phyloP scores from a whole-genome alignment of 2,888 invertebrate genomes.

The Chloroclysta siterata region DNA sequence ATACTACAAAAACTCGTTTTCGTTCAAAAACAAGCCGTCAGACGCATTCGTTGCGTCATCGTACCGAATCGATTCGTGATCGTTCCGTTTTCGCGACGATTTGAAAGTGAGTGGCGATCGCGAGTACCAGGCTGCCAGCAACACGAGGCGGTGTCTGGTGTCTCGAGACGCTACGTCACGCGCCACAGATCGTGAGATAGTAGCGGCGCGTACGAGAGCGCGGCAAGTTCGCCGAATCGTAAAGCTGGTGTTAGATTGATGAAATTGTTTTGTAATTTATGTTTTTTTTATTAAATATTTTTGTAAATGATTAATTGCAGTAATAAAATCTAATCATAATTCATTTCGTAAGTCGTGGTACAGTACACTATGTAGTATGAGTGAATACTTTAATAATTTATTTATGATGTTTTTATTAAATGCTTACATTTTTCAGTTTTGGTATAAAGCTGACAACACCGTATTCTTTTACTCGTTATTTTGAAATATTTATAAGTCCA shows the following conservation, averaged over 20 bases:
- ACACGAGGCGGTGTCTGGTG: conserved; percentile 44
- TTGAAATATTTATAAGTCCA: conserved; percentile 27
- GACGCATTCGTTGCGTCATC: conserved; percentile 28
- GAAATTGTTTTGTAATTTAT: background rate
- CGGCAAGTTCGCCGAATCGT: conserved; percentile 3
- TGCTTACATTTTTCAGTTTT: background rate
- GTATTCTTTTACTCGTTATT: background rate
- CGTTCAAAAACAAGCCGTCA: conserved; percentile 20
- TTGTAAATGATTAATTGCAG: background rate
- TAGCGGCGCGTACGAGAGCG: background rate
- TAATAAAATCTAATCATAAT: background rate
- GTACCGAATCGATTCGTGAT: conserved; percentile 38
- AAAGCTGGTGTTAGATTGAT: conserved; percentile 22
- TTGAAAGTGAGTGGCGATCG: conserved; percentile 69
- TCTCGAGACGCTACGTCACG: conserved; percentile 32
- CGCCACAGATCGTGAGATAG: conserved; percentile 13
- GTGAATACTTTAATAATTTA: background rate
- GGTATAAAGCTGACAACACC: background rate
- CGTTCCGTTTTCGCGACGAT: conserved; percentile 55
- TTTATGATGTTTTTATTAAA: background rate
- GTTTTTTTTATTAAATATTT: background rate
- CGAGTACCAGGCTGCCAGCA: conserved; percentile 60
- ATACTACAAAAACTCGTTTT: conserved; percentile 20
- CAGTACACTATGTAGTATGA: background rate
- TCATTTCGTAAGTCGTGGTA: background rate